Evolutionary conservation across 2,113 vertebrate genomes (phyloP), one percentile per base, ranked within the genome.

Genomic region (Rhipidura dahli): DNA sequence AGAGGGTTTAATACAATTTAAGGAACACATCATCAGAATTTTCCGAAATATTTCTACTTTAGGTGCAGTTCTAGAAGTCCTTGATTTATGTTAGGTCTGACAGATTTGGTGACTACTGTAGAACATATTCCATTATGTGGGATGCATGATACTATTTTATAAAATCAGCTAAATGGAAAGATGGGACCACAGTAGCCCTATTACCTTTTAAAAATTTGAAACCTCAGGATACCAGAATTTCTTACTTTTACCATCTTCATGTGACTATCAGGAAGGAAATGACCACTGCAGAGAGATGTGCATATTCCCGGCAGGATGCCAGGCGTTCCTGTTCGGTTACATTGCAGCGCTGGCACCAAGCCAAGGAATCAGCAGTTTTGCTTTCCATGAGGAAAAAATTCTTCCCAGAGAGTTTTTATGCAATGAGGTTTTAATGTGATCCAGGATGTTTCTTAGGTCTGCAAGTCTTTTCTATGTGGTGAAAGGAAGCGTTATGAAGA

Each of bases 341-440:
- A 82, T 59, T 7, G 13, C 50, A 60, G 89, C 0, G 0, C 65
- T 89, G 90, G 87, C 82, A 49, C 54, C 68, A 84, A 51, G 71
- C 83, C 93, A 82, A 72, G 47, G 59, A 78, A 88, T 69, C 89
- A 89, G 86, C 77, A 70, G 60, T 33, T 69, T 71, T 59, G 18
- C 8, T 53, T 93, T 88, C 64, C 40, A 45, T 9, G 15, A 57
- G 78, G 75, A 84, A 72, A 59, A 70, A n/a, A 15, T 44, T 59
- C 75, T 92, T 94, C 71, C 78, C 35, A 63, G 45, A 39, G 54
- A 84, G 56, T 53, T 87, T 4, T 3, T 18, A 4, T 37, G 61
- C 78, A 83, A 90, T 78, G 45, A 50, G 57, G 71, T 89, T 96
- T 94, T 68, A 87, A 95, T 84, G 40, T 51, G 44, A 93, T 54